Conservation (phyloP, 2,797 vertebrate species). For the Coluber constrictor region DNA sequence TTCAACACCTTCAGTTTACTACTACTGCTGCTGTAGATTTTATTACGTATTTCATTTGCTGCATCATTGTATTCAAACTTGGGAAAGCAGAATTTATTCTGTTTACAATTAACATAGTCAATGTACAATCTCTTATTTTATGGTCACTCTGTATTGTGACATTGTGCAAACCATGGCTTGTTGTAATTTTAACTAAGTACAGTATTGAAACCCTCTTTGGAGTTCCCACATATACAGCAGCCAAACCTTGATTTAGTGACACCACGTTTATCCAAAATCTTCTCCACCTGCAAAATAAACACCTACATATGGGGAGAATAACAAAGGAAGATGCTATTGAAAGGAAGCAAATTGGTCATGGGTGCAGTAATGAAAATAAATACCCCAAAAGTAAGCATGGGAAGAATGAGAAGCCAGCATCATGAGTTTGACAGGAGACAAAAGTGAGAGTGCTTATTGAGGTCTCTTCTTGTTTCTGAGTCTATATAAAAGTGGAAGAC, state of each 20-base stretch:
- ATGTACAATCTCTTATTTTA: not conserved
- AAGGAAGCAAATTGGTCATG: not conserved
- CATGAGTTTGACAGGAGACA: not conserved
- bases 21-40: not conserved
- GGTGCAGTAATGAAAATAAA: not conserved
- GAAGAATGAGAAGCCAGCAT: not conserved
- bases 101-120: not conserved
- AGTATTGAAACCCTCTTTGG: not conserved
- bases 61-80: not conserved
- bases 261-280: not conserved
- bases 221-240: not conserved
- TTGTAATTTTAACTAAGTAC: not conserved
- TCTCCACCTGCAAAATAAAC: not conserved
- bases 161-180: not conserved
- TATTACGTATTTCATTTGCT: not conserved
- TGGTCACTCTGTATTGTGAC: not conserved
- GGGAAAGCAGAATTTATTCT: not conserved
- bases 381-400: not conserved
- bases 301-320: not conserved
- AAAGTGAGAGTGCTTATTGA: not conserved
- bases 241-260: not conserved
- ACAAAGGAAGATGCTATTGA: not conserved
- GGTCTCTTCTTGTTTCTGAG: not conserved
- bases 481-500: not conserved
- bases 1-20: not conserved